phyloP scores from a whole-genome alignment of 1,140 invertebrate species.

The Himalopsyche phryganea region DNA sequence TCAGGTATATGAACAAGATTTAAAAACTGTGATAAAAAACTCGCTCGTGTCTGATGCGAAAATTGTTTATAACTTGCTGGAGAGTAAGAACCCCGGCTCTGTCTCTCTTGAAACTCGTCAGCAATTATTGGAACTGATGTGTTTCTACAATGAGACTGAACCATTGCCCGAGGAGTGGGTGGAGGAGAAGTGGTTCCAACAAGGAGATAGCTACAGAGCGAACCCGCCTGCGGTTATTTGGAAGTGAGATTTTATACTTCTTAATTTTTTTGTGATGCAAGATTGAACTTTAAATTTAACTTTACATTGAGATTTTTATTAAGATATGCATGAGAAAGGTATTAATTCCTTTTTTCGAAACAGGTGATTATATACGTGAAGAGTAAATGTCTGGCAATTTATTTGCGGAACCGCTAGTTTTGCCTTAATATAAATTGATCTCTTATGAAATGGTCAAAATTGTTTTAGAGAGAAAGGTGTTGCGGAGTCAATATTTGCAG shows the following conservation, averaged over 20 bases:
- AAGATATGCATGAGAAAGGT: too few relatives aligned
- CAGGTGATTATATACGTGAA: too few relatives aligned
- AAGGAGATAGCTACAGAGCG: slow-evolving; percentile 44
- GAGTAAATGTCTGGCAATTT: too few relatives aligned
- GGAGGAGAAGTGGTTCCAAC: slow-evolving; percentile 75
- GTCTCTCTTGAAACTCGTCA: slow-evolving; percentile 63
- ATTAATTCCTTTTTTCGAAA: too few relatives aligned
- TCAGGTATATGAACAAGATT: slow-evolving; percentile 59
- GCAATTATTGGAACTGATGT: slow-evolving; percentile 75
- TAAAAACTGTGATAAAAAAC: slow-evolving; percentile 63
- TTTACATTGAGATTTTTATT: too few relatives aligned
- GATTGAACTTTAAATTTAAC: too few relatives aligned
- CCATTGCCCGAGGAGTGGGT: slow-evolving; percentile 61
- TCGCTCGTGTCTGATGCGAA: slow-evolving; percentile 65
- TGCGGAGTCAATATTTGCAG: slow-evolving; percentile 65
- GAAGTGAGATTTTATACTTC: slow-evolving; percentile 57
- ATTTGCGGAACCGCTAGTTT: too few relatives aligned
- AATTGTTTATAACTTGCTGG: slow-evolving; percentile 69
- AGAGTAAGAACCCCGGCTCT: slow-evolving; percentile 55
- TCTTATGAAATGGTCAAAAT: too few relatives aligned
- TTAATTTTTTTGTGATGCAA: not conserved
- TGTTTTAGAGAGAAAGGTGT: slow-evolving; percentile 59
- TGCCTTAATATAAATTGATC: too few relatives aligned
- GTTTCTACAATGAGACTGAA: slow-evolving; percentile 75
- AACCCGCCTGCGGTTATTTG: slow-evolving; percentile 64